Percentiles rank a stretch among this genome's conserved stretches.
Conservation (phyloP, 2,888 invertebrate genomes). For the Clanis bilineata region DNA sequence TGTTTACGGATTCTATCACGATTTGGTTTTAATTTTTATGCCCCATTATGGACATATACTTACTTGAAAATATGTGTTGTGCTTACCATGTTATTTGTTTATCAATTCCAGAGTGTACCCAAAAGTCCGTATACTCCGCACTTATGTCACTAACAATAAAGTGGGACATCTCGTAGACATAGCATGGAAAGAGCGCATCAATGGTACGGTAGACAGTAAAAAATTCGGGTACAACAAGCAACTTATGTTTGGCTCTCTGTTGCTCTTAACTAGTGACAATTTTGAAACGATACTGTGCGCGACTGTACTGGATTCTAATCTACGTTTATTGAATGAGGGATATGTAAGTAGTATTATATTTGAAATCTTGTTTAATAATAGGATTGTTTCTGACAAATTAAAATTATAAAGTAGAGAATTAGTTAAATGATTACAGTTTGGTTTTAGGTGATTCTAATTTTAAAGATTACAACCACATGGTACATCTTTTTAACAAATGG, state of each 20-base stretch:
- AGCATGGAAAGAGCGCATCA: constrained; percentile 53
- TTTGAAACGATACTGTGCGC: constrained; percentile 87
- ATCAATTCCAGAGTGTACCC: constrained; percentile 63
- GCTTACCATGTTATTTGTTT: neutral
- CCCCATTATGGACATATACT: neutral
- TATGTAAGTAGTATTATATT: constrained; percentile 69
- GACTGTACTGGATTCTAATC: constrained; percentile 81
- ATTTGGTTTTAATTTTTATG: no score
- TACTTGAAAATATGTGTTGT: neutral
- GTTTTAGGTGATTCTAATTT: no score
- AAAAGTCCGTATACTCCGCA: constrained; percentile 68
- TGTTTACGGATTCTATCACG: no score
- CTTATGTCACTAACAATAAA: constrained; percentile 61
- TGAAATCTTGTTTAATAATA: no score
- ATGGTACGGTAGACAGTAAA: constrained; percentile 41
- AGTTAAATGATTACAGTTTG: no score
- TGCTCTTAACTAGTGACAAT: constrained; percentile 87
- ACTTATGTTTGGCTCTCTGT: constrained; percentile 87
- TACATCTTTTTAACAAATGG: no score
- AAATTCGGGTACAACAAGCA: constrained; percentile 68
- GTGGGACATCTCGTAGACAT: constrained; percentile 71
- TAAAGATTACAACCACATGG: no score
- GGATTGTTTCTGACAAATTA: no score
- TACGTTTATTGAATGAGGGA: constrained; percentile 74
- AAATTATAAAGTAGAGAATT: no score